These are phyloP conservation scores for Ectropis grisescens DNA, from an alignment of 1,140 invertebrate species.

Conservation along the genomic window DNA sequence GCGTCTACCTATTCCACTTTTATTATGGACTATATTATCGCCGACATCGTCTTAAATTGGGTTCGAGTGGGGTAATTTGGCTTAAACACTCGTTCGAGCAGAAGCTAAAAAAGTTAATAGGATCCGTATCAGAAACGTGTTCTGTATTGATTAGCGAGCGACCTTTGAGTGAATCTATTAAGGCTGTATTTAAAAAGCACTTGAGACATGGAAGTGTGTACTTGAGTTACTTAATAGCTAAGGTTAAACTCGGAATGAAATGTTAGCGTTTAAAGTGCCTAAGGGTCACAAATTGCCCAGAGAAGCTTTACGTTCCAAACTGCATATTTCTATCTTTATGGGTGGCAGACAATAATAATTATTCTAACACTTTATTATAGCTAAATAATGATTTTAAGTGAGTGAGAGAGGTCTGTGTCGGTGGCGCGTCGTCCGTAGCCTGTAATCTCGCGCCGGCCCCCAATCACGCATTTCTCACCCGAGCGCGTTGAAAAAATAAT, in stretches of 20 bases:
- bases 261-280: conserved; percentile 14
- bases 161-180: too few relatives aligned
- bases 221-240: too few relatives aligned
- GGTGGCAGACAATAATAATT: conserved; percentile 63
- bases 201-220: too few relatives aligned
- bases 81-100: conserved; percentile 13
- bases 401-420: conserved; percentile 43
- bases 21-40: conserved; percentile 21
- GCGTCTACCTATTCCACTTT: conserved; percentile 25
- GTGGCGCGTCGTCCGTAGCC: conserved; percentile 44
- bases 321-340: conserved; percentile 11
- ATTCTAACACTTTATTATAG: conserved; percentile 57
- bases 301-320: too few relatives aligned
- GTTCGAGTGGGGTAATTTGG: conserved; percentile 16
- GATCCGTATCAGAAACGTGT: conserved; percentile 11
- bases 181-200: too few relatives aligned
- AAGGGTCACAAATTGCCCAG: too few relatives aligned
- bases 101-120: conserved; percentile 16
- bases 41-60: conserved; percentile 17
- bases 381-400: conserved; percentile 59
- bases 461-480: conserved; percentile 67
- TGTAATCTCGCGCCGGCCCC: conserved; percentile 60
- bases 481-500: conserved; percentile 66
- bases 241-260: too few relatives aligned
- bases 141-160: not conserved